Evolutionary conservation across 92 coral and sea anemone genomes (phyloP).

Genomic region (Actinostola sp.): DNA sequence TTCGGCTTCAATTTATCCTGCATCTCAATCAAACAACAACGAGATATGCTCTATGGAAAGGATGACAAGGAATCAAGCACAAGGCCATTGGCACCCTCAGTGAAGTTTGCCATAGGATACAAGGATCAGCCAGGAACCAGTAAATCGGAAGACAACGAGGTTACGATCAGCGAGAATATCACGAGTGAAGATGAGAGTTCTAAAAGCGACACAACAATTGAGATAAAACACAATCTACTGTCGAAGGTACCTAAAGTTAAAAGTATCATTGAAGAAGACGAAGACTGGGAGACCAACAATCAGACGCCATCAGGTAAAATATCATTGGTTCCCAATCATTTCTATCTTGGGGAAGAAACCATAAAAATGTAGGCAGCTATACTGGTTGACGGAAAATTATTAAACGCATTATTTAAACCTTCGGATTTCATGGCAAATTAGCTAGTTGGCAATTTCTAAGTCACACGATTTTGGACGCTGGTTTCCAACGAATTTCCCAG

Average conservation of each 20-base stretch:
- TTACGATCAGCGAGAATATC: background rate
- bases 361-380: too few relatives aligned
- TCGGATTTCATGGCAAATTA: too few relatives aligned
- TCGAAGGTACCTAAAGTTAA: background rate
- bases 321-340: too few relatives aligned
- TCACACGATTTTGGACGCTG: too few relatives aligned
- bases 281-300: background rate
- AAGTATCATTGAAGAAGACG: background rate
- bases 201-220: background rate
- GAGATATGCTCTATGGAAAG: constrained; percentile 1
- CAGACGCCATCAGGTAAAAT: background rate
- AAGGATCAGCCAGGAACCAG: background rate
- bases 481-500: too few relatives aligned
- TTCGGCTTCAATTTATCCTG: constrained; percentile 31
- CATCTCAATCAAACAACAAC: constrained; percentile 30
- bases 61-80: background rate
- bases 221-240: background rate
- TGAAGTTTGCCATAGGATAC: background rate
- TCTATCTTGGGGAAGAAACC: too few relatives aligned
- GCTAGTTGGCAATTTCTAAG: too few relatives aligned
- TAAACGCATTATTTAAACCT: too few relatives aligned
- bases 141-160: background rate
- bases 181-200: constrained; percentile 13
- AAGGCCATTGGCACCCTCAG: constrained; percentile 4
- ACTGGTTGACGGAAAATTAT: too few relatives aligned